These are phyloP conservation scores for Drosophila dives DNA, from an alignment of 2,888 invertebrate genomes.

Conservation along the genomic window DNA sequence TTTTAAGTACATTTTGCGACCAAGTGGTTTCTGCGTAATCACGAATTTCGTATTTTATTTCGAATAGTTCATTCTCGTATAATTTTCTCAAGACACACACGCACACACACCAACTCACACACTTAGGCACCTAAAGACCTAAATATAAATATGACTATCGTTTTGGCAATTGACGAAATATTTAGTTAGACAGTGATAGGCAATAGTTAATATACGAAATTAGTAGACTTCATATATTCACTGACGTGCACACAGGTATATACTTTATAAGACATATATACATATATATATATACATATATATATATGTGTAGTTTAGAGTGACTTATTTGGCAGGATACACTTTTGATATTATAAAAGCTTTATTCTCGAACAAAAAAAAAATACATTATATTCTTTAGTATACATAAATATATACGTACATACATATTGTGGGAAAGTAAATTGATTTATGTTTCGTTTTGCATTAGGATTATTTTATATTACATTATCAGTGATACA, in stretches of 20 bases:
- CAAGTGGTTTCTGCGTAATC: constrained; percentile 69
- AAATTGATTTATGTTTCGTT: constrained; percentile 36
- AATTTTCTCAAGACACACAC: constrained; percentile 27
- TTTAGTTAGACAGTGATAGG: constrained; percentile 49
- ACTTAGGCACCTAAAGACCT: constrained; percentile 24
- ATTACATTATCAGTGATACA: constrained; percentile 84
- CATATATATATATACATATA: too few species aligned
- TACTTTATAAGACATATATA: constrained; percentile 43
- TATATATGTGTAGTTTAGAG: constrained; percentile 5
- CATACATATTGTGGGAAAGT: constrained; percentile 26
- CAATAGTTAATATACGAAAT: constrained; percentile 41
- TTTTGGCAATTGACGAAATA: constrained; percentile 16
- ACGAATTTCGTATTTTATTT: constrained; percentile 18
- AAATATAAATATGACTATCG: constrained; percentile 20
- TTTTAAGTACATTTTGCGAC: constrained; percentile 38
- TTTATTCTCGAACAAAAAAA: constrained; percentile 61
- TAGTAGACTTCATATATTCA: constrained; percentile 64
- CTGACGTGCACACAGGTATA: constrained; percentile 46
- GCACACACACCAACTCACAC: constrained; percentile 8
- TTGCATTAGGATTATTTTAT: constrained; percentile 47
- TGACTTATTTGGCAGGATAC: constrained; percentile 8
- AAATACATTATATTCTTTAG: constrained; percentile 16
- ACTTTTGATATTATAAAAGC: constrained; percentile 50
- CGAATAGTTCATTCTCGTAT: constrained; percentile 12
- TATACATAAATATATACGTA: constrained; percentile 12